Conservation (phyloP, 2,888 invertebrate species). For the Tortricodes alternella region DNA sequence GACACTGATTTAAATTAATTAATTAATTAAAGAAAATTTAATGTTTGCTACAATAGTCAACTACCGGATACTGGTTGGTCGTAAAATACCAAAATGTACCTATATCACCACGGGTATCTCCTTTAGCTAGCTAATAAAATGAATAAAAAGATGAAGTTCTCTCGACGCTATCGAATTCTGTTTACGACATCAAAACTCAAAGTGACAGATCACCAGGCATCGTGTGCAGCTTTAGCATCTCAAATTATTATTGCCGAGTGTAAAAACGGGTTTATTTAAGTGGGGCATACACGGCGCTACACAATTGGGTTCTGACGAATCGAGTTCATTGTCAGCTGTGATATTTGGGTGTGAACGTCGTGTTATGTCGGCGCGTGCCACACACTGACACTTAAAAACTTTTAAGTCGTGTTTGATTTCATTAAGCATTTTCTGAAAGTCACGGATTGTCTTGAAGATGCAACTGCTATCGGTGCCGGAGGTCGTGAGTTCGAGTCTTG, state of each 20-base stretch:
- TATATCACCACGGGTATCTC: no score
- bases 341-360: background rate
- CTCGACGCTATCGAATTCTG: no score
- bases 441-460: background rate
- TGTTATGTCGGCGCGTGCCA: background rate
- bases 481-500: no score
- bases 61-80: no score
- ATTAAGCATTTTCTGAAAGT: background rate
- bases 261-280: constrained; percentile 22
- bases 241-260: constrained; percentile 15
- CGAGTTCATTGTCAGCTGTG: background rate
- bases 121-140: no score
- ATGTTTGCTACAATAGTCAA: no score
- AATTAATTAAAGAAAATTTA: no score
- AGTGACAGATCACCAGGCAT: background rate
- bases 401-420: background rate
- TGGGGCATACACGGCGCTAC: constrained; percentile 1
- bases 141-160: no score
- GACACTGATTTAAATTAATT: no score
- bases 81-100: no score
- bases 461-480: no score
- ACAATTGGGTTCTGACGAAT: constrained; percentile 14
- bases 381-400: constrained; percentile 1
- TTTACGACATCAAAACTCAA: background rate
- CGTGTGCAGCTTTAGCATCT: background rate